Conservation (phyloP, 2,113 vertebrate genomes). For the Corythornis cristatus region DNA sequence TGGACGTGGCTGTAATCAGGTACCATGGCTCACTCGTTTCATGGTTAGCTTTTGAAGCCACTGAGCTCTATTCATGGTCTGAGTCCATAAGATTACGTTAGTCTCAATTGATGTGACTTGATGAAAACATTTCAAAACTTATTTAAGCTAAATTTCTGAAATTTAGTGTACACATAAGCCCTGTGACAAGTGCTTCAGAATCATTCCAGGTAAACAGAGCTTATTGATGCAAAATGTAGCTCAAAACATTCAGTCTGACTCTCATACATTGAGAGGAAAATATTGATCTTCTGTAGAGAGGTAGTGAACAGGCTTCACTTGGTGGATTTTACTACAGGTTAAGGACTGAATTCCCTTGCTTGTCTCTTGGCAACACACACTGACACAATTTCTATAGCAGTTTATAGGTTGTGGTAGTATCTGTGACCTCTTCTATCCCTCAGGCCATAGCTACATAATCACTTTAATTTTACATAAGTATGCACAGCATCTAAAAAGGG, state of each 20-base stretch:
- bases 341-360: slow-evolving; percentile 30
- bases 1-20: not conserved
- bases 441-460: slow-evolving; percentile 56
- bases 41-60: not conserved
- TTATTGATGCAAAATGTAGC: not conserved
- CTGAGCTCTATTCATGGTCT: not conserved
- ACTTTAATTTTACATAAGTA: slow-evolving; percentile 63
- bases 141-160: not conserved
- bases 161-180: not conserved
- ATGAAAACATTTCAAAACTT: not conserved
- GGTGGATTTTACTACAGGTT: slow-evolving; percentile 15
- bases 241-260: not conserved
- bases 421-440: slow-evolving; percentile 56
- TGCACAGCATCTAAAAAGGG: slow-evolving; percentile 42
- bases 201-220: not conserved
- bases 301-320: not conserved
- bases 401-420: slow-evolving; percentile 39
- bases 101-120: not conserved
- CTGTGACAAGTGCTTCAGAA: not conserved
- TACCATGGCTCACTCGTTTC: not conserved
- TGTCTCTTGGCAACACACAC: slow-evolving; percentile 50
- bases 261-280: not conserved
- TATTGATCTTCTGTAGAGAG: not conserved
- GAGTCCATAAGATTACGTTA: not conserved
- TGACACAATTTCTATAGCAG: slow-evolving; percentile 37